Evolutionary conservation across 2,888 invertebrate genomes (phyloP).

Genomic region (Tridacna crocea): DNA sequence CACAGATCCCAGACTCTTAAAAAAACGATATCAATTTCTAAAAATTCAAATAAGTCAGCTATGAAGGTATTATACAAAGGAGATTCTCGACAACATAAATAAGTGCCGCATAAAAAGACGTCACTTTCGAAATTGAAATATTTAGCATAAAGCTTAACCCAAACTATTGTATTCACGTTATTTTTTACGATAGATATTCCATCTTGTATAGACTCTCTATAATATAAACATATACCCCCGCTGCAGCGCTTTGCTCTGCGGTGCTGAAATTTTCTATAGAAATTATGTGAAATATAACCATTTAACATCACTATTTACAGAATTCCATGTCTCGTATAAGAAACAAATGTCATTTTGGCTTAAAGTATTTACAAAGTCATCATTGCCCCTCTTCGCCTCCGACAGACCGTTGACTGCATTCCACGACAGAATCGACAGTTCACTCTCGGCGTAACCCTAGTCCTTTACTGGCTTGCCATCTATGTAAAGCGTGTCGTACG

Average conservation of each 20-base stretch:
- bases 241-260: conserved; percentile 9
- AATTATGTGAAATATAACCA: conserved; percentile 13
- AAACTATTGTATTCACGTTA: no score
- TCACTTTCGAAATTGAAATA: not conserved
- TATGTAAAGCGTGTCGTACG: no score
- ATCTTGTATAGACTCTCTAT: conserved; percentile 4
- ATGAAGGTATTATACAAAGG: no score
- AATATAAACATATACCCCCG: conserved; percentile 10
- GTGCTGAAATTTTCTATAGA: conserved; percentile 22
- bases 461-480: conserved; percentile 28
- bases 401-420: conserved; percentile 35
- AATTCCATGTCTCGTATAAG: conserved; percentile 21
- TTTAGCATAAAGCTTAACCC: not conserved
- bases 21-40: no score
- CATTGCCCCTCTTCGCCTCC: not conserved
- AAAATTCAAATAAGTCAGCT: no score
- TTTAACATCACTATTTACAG: conserved; percentile 15
- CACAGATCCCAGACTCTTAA: no score
- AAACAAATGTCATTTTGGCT: conserved; percentile 15
- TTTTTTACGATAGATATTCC: no score
- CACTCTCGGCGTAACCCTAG: conserved; percentile 25
- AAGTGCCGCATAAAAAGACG: not conserved
- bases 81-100: conserved; percentile 30
- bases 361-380: conserved; percentile 24
- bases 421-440: conserved; percentile 26